Conservation (phyloP, 2,113 vertebrate species). For the Isurus oxyrinchus region DNA sequence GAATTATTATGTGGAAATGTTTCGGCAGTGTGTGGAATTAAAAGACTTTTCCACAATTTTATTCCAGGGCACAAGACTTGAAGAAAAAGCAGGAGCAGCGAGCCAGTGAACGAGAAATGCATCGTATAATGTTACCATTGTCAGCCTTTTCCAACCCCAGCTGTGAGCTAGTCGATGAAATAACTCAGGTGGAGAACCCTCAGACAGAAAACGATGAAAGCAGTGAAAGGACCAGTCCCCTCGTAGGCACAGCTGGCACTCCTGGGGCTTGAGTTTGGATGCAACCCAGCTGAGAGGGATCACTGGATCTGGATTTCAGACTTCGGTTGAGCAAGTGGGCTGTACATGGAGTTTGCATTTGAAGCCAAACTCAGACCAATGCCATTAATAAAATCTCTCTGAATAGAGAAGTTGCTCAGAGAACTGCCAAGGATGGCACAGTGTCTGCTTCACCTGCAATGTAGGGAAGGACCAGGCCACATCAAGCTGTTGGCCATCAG, state of each 20-base stretch:
- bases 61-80: conserved; percentile 72
- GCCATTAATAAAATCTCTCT: neutral
- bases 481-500: neutral
- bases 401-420: neutral
- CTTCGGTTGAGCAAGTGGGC: neutral
- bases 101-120: conserved; percentile 80
- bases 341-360: neutral
- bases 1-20: neutral
- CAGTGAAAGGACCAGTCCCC: conserved; percentile 59
- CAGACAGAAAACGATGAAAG: conserved; percentile 59
- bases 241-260: conserved; percentile 77
- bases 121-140: conserved; percentile 81
- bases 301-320: neutral
- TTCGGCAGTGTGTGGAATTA: neutral
- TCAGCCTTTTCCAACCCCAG: conserved; percentile 83
- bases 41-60: neutral
- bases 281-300: too few species aligned
- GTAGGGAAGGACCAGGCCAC: neutral
- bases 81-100: conserved; percentile 78
- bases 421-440: neutral
- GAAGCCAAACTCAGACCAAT: neutral
- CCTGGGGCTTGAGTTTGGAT: conserved; percentile 75
- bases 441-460: neutral
- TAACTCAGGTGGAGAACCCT: conserved; percentile 61
- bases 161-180: conserved; percentile 86